Percentiles rank a stretch among this genome's conserved stretches.
Conservation (phyloP, 1,140 invertebrate species). For the Charaxes varanes region DNA sequence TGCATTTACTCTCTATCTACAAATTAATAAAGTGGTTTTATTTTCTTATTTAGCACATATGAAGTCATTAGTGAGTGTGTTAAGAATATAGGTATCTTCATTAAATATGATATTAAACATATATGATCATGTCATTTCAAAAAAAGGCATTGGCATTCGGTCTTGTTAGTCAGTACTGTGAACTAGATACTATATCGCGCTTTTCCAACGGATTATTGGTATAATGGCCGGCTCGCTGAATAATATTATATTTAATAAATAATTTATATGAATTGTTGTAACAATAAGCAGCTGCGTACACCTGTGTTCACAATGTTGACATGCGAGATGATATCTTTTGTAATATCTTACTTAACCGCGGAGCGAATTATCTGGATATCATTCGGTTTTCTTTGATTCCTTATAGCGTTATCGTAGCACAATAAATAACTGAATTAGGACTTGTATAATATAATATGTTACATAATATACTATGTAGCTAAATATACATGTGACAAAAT, state of each 20-base stretch:
- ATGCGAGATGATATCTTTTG: constrained; percentile 1
- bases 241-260: constrained; percentile 15
- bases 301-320: constrained; percentile 2
- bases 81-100: constrained; percentile 3
- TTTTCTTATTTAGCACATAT: no score
- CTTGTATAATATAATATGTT: no score
- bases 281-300: constrained; percentile 5
- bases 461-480: no score
- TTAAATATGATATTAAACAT: neutral
- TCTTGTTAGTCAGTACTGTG: constrained; percentile 10
- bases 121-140: neutral
- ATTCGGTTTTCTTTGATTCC: neutral
- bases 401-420: neutral
- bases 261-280: constrained; percentile 12
- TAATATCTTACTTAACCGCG: constrained; percentile 2
- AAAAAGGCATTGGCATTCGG: constrained; percentile 5
- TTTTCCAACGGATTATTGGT: constrained; percentile 10
- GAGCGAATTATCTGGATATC: neutral
- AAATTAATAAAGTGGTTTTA: no score
- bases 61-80: no score
- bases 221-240: constrained; percentile 8
- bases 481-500: no score
- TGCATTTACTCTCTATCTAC: no score
- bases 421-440: no score
- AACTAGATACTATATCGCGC: constrained; percentile 7